Evolutionary conservation across 2,113 vertebrate genomes (phyloP).

Genomic region (Neodontobutis hainanensis): DNA sequence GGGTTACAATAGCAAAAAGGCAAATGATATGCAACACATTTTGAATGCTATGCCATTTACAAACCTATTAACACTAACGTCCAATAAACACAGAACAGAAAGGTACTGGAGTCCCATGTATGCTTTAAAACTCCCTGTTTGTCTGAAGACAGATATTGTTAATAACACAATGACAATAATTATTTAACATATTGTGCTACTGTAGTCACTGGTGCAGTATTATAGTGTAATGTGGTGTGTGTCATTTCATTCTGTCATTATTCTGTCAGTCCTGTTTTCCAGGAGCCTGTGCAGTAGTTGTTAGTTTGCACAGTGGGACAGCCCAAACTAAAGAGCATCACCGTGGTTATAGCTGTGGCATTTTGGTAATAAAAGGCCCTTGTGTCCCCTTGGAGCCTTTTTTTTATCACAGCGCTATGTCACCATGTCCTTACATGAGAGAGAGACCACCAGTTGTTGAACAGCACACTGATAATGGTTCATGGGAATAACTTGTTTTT

Average conservation of each 20-base stretch:
- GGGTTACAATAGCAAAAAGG: no score
- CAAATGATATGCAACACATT: no score
- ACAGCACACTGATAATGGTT: constrained; percentile 10
- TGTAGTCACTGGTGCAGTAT: neutral
- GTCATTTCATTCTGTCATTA: constrained; percentile 14
- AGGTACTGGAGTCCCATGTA: no score
- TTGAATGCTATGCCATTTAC: no score
- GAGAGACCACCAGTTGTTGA: constrained; percentile 14
- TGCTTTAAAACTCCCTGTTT: neutral
- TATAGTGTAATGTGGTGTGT: neutral
- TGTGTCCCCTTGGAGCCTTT: constrained; percentile 29
- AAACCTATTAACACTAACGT: no score
- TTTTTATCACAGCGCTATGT: constrained; percentile 9
- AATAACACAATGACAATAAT: neutral
- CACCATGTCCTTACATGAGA: constrained; percentile 35
- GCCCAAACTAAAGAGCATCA: constrained; percentile 19
- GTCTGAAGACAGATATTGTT: neutral
- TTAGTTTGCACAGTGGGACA: constrained; percentile 29
- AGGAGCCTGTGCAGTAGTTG: constrained; percentile 9
- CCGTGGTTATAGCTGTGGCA: constrained; percentile 41
- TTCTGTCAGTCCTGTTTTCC: neutral
- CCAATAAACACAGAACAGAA: no score
- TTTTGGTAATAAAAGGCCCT: constrained; percentile 41
- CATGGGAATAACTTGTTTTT: neutral
- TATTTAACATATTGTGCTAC: neutral